These are phyloP conservation scores for Nezara viridula DNA, from an alignment of 2,888 invertebrate species.

Conservation along the genomic window DNA sequence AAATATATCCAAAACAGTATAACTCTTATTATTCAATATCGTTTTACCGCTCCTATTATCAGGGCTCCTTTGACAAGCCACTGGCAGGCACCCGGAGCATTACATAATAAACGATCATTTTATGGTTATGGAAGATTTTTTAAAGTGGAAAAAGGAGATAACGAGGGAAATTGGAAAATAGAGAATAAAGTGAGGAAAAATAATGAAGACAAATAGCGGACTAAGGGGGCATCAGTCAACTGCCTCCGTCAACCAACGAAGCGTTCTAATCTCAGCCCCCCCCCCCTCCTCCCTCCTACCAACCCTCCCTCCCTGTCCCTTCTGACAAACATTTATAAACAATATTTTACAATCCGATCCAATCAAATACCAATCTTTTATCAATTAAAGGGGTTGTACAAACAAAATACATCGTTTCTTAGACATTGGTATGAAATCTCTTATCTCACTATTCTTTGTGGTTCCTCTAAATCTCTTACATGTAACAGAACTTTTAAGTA, in stretches of 20 bases:
- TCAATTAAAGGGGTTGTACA: not conserved
- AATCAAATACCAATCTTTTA: not conserved
- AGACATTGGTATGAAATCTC: too few relatives aligned
- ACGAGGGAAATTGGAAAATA: conserved; percentile 34
- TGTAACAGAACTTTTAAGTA: too few relatives aligned
- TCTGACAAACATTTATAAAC: not conserved
- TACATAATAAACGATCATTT: conserved; percentile 7
- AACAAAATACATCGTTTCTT: not conserved
- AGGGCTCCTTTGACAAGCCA: not conserved
- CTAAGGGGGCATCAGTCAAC: not conserved
- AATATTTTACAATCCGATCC: not conserved
- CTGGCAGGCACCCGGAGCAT: not conserved
- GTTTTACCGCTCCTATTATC: not conserved
- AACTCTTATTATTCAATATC: not conserved
- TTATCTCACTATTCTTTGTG: too few relatives aligned
- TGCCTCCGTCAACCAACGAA: not conserved
- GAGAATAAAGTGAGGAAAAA: conserved; percentile 40
- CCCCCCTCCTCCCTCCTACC: too few relatives aligned
- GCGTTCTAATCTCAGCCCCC: not conserved
- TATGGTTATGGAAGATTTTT: conserved; percentile 26
- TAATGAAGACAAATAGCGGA: conserved; percentile 21
- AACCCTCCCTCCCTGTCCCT: too few relatives aligned
- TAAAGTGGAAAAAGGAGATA: conserved; percentile 24
- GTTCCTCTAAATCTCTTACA: too few relatives aligned
- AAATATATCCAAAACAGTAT: not conserved